These are phyloP conservation scores for Nixonia krombeini DNA, from an alignment of 1,140 invertebrate species.

Conservation along the genomic window DNA sequence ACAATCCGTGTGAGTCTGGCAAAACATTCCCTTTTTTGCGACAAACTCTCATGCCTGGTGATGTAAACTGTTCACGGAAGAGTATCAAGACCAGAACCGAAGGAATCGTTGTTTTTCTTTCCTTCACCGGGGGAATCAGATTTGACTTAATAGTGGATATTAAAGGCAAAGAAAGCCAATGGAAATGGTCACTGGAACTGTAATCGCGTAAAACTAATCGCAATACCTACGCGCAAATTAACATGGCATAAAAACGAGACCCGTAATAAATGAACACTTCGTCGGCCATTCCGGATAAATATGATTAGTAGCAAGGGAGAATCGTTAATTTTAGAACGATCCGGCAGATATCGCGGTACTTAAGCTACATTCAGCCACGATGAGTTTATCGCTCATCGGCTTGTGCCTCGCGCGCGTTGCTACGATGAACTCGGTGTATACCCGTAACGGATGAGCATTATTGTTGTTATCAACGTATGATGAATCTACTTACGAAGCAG, in stretches of 20 bases:
- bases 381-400: constrained; percentile 41
- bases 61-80: constrained; percentile 45
- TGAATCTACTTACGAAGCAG: constrained; percentile 56
- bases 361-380: constrained; percentile 32
- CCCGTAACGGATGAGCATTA: constrained; percentile 56
- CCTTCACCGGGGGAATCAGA: no score
- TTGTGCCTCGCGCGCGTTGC: constrained; percentile 32
- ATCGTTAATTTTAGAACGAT: constrained; percentile 38
- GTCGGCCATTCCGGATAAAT: no score
- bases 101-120: background rate
- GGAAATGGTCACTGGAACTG: no score
- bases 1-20: constrained; percentile 61
- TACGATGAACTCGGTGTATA: constrained; percentile 26
- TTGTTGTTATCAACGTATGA: constrained; percentile 59
- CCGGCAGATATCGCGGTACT: constrained; percentile 25
- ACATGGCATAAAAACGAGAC: background rate
- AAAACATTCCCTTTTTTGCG: constrained; percentile 60
- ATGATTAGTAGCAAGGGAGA: no score
- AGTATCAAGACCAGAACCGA: no score
- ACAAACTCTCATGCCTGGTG: constrained; percentile 49
- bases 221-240: no score
- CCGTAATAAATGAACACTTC: constrained; percentile 20
- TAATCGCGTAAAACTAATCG: no score
- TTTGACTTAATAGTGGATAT: no score
- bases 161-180: no score